These are phyloP conservation scores for Brachyrhaphis roseni DNA, from an alignment of 2,797 vertebrate species.

Conservation along the genomic window DNA sequence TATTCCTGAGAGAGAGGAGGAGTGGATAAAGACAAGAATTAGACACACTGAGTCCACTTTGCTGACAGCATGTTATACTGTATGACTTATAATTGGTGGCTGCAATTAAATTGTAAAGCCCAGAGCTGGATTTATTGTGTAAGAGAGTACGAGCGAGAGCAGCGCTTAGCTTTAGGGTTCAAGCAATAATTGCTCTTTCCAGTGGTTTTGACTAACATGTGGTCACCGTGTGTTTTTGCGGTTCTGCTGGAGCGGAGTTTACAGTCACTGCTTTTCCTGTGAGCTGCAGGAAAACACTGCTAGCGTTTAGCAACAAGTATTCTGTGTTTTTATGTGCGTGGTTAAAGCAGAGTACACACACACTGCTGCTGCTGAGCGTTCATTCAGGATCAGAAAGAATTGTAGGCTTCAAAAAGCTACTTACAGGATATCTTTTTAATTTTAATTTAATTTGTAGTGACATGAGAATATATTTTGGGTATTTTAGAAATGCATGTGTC, in stretches of 20 bases:
- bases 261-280: conserved; percentile 22
- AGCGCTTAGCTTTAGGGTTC: neutral
- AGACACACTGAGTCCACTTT: neutral
- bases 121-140: neutral
- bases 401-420: neutral
- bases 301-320: conserved; percentile 20
- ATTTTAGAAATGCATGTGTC: neutral
- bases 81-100: neutral
- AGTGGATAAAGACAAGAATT: neutral
- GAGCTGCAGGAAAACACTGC: conserved; percentile 13
- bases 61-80: neutral
- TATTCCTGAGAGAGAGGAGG: conserved; percentile 19
- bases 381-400: neutral
- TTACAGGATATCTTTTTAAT: neutral
- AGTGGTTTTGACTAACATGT: conserved; percentile 5
- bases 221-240: conserved; percentile 37
- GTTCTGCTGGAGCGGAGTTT: conserved; percentile 3
- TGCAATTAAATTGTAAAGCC: neutral
- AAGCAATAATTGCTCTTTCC: neutral
- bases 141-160: neutral
- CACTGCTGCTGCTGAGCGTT: neutral
- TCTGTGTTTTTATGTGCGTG: conserved; percentile 10
- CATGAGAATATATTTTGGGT: neutral
- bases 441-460: neutral
- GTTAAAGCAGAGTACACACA: neutral